Conservation (phyloP, 2,888 invertebrate genomes). For the Melieria crassipennis region DNA sequence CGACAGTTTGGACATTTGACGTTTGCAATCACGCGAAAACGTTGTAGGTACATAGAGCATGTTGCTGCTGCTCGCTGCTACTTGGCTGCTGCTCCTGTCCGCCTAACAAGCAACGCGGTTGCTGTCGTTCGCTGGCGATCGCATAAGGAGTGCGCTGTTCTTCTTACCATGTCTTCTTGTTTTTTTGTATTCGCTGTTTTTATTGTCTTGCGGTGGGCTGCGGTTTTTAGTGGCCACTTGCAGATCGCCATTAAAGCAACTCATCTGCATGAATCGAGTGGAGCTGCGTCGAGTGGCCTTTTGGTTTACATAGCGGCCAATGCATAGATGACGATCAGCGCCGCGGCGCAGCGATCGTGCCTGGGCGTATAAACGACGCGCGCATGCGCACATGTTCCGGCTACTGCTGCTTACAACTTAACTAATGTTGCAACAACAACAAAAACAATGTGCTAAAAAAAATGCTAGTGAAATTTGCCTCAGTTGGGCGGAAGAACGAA, state of each 20-base stretch:
- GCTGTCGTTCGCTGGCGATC: too few species aligned
- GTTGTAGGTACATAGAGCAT: slow-evolving; percentile 19
- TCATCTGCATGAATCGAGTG: slow-evolving; percentile 28
- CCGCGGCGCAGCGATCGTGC: background rate
- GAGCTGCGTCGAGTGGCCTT: too few species aligned
- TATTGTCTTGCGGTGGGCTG: slow-evolving; percentile 20
- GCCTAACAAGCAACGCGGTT: too few species aligned
- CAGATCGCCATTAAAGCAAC: slow-evolving; percentile 24
- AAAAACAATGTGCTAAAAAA: background rate
- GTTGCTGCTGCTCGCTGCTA: slow-evolving; percentile 8
- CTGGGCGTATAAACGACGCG: background rate
- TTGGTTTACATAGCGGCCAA: background rate
- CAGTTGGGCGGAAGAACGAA: too few species aligned
- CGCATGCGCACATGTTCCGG: background rate
- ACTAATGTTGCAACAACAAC: slow-evolving; percentile 21
- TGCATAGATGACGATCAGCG: background rate
- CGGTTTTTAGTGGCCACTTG: slow-evolving; percentile 8
- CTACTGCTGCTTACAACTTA: slow-evolving; percentile 27
- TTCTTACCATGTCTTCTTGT: too few species aligned
- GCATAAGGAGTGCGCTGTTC: too few species aligned
- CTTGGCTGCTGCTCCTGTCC: background rate
- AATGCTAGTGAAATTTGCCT: too few species aligned
- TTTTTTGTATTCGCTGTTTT: background rate
- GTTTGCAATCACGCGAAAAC: slow-evolving; percentile 38
- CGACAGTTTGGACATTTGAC: slow-evolving; percentile 36